Base-by-base conservation (phyloP, 2,888 invertebrate genomes). In the Epinotia nisella region DNA sequence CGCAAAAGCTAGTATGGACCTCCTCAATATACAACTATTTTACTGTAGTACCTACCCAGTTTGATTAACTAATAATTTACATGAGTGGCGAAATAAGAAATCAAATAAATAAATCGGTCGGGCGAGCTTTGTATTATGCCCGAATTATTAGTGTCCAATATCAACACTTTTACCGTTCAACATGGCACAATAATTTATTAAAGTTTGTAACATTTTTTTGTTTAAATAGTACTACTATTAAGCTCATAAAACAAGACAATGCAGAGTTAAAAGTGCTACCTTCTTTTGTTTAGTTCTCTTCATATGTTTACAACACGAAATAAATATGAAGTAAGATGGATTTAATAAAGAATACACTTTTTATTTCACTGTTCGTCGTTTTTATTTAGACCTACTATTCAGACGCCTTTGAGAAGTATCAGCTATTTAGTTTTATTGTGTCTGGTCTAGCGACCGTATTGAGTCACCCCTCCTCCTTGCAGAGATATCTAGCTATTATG, bases 381-480 rank as follows among this genome's bases (percentile, higher is more conserved):
- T 60, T 41, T 13, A 41, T 41, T 41, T 15, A n/a, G n/a, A n/a
- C n/a, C n/a, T n/a, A 60, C 19, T 15, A 41, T 60, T 60, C 39
- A 39, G n/a, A 41, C 11, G 13, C 19, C 13, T 41, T 39, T 41
- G 39, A 13, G 11, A 41, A 45, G 61, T 61, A 45, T 49, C 45
- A 10, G 21, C 41, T 24, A 9, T 61, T 49, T 61, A 45, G 45
- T 61, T 45, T 61, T 45, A 45, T 61, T 61, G 35, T 10, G 53
- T 59, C 58, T 24, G 24, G 24, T 58, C 29, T 58, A 29, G 29
- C 58, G 29, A n/a, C 29, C 39, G 39, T 17, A 59, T 39, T 39
- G 35, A 59, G 59, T 59, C 17, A 59, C 29, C 10, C 59, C 9
- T 58, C n/a, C n/a, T 13, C 29, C 58, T 5, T n/a, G 58, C 58